Conservation (phyloP, 2,888 invertebrate species). For the Eristalis intricaria region DNA sequence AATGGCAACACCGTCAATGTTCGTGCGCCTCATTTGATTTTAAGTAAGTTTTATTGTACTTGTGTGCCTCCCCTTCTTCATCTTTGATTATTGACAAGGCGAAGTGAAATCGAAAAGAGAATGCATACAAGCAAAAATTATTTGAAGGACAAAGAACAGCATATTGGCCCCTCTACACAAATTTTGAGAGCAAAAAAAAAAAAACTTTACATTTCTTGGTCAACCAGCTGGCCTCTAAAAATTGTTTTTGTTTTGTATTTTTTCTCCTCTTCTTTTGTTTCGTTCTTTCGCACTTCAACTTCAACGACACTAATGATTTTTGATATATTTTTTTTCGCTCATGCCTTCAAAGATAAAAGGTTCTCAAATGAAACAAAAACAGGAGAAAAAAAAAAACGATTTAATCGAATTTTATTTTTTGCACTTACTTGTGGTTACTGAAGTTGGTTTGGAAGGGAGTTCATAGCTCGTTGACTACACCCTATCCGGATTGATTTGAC, state of each 20-base stretch:
- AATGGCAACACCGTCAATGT: slow-evolving; percentile 30
- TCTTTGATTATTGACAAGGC: slow-evolving; percentile 36
- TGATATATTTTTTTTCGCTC: slow-evolving; percentile 3
- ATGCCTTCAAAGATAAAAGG: background rate
- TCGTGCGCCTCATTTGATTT: slow-evolving; percentile 5
- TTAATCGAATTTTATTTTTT: background rate
- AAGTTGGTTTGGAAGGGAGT: slow-evolving; percentile 30
- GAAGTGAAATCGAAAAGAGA: slow-evolving; percentile 60
- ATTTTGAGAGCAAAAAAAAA: slow-evolving; percentile 16
- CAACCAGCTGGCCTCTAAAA: slow-evolving; percentile 58
- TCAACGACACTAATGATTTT: slow-evolving; percentile 4
- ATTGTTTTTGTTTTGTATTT: slow-evolving; percentile 15
- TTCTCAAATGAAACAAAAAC: background rate
- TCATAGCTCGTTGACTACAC: slow-evolving; percentile 46
- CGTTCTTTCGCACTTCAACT: slow-evolving; percentile 6
- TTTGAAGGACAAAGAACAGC: slow-evolving; percentile 68
- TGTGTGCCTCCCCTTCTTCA: slow-evolving; percentile 5
- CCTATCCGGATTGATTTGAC: slow-evolving; percentile 23
- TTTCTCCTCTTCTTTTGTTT: slow-evolving; percentile 6
- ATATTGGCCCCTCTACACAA: slow-evolving; percentile 39
- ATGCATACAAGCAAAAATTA: slow-evolving; percentile 48
- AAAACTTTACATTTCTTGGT: slow-evolving; percentile 39
- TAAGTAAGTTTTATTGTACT: slow-evolving; percentile 3
- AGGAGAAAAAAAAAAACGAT: background rate
- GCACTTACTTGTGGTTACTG: slow-evolving; percentile 51